A percentile compares a stretch with the other conserved stretches of the same genome.
Conservation (phyloP, 1,140 invertebrate species). For the Drosophila eugracilis region DNA sequence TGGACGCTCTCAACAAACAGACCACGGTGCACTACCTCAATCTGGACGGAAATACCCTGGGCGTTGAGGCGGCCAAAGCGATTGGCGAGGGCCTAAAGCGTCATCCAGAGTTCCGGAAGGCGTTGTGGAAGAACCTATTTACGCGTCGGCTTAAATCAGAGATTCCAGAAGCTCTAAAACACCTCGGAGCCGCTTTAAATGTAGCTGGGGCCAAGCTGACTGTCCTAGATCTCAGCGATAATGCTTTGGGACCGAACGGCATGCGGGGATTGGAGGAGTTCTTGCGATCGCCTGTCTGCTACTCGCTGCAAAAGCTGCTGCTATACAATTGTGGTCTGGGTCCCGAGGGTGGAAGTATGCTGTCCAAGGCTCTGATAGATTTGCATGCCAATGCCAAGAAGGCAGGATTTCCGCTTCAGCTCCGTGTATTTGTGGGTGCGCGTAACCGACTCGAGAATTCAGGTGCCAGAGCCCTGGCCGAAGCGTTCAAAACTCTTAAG, state of each 20-base stretch:
- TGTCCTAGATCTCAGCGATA: slow-evolving; percentile 98
- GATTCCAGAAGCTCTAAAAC: slow-evolving; percentile 93
- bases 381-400: slow-evolving; percentile 89
- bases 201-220: slow-evolving; percentile 91
- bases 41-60: slow-evolving; percentile 97
- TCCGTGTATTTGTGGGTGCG: slow-evolving; percentile 96
- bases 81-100: slow-evolving; percentile 92
- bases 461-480: slow-evolving; percentile 93
- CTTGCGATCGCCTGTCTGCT: slow-evolving; percentile 93
- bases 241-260: slow-evolving; percentile 98
- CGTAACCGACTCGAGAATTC: slow-evolving; percentile 97
- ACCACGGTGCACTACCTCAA: slow-evolving; percentile 86
- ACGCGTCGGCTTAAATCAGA: slow-evolving; percentile 97
- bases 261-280: slow-evolving; percentile 95
- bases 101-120: slow-evolving; percentile 91
- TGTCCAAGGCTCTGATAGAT: slow-evolving; percentile 91
- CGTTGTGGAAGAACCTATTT: slow-evolving; percentile 98
- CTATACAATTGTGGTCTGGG: slow-evolving; percentile 99
- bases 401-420: slow-evolving; percentile 87
- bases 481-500: slow-evolving; percentile 92
- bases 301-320: slow-evolving; percentile 90
- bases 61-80: slow-evolving; percentile 93
- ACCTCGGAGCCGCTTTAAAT: slow-evolving; percentile 93
- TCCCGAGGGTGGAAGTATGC: slow-evolving; percentile 93
- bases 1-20: slow-evolving; percentile 59